Evolutionary conservation across 2,888 invertebrate species (phyloP), one percentile per base, ranked within the genome.

Genomic region (Xanthostigma xanthostigma): DNA sequence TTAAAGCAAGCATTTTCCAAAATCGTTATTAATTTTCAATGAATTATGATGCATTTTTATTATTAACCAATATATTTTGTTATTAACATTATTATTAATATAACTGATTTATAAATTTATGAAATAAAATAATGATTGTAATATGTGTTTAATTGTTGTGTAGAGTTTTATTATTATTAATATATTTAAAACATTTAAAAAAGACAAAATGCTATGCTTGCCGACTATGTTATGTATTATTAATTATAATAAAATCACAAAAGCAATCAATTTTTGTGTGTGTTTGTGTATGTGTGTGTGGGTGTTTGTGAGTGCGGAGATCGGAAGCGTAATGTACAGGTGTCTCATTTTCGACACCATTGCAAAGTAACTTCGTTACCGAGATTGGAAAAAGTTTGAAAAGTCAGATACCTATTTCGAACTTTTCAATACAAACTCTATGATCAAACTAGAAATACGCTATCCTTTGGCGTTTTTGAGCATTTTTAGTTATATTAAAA

Each of bases 171-270:
- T 41, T 41, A 38, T 12, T 41, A n/a, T 17, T 41, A 27, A 41
- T 41, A 17, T 41, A 38, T 38, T 13, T 41, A 41, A 41, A 6
- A 41, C 10, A 41, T 14, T n/a, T n/a, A 41, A 17, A 17, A 41
- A 41, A 41, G 10, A n/a, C 14, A 41, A 41, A 27, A 41, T 41
- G 27, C 41, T 53, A 55, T 51, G 55, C 59, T 55, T 59, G 54
- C 54, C 52, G 35, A 56, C 51, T 55, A 57, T 60, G 60, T 61
- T 57, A 60, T 59, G 61, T 61, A 63, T 64, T 64, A 67, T 67
- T 65, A 68, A 66, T 68, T 27, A 27, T 27, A 27, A 27, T 27
- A 27, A 27, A 27, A 27, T 27, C 27, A 27, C 27, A 27, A 27
- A 27, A 27, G 27, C 27, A 27, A 27, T 27, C 27, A 27, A 27